phyloP scores from a whole-genome alignment of 2,888 invertebrate genomes.

The Tenthredo notha region DNA sequence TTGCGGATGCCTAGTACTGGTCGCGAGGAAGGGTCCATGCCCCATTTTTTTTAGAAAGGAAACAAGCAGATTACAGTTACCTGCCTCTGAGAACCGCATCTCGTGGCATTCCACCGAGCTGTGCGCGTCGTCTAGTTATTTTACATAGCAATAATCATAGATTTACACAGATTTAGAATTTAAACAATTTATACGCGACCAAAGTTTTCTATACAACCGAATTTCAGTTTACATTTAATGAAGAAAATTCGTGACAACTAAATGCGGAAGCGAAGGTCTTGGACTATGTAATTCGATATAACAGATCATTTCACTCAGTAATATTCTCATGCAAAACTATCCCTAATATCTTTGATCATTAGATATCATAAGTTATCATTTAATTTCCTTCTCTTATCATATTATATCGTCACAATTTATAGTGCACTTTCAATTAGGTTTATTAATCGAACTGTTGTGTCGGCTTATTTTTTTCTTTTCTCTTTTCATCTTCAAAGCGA shows the following conservation, averaged over 20 bases:
- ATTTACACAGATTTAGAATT: neutral
- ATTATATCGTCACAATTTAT: neutral
- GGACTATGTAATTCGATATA: neutral
- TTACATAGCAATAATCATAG: constrained; percentile 47
- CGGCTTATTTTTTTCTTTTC: too few species aligned
- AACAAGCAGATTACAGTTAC: constrained; percentile 71
- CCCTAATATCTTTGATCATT: neutral
- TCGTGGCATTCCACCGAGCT: constrained; percentile 57
- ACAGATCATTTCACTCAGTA: neutral
- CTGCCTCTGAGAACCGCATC: constrained; percentile 58
- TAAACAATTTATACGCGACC: neutral
- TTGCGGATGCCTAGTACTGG: constrained; percentile 53
- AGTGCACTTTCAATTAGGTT: neutral
- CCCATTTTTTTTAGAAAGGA: constrained; percentile 73
- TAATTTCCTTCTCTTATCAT: neutral
- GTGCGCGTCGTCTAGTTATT: constrained; percentile 52
- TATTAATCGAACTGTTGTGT: neutral
- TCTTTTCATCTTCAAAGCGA: neutral
- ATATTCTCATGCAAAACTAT: neutral
- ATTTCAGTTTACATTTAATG: neutral
- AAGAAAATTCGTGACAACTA: neutral
- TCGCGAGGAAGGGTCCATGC: constrained; percentile 65
- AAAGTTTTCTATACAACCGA: neutral
- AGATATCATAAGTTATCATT: neutral
- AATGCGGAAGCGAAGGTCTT: constrained; percentile 5